A percentile compares a stretch with the other conserved stretches of the same genome.
These are phyloP conservation scores for Ladona fulva DNA, from an alignment of 1,140 invertebrate species.

Conservation along the genomic window DNA sequence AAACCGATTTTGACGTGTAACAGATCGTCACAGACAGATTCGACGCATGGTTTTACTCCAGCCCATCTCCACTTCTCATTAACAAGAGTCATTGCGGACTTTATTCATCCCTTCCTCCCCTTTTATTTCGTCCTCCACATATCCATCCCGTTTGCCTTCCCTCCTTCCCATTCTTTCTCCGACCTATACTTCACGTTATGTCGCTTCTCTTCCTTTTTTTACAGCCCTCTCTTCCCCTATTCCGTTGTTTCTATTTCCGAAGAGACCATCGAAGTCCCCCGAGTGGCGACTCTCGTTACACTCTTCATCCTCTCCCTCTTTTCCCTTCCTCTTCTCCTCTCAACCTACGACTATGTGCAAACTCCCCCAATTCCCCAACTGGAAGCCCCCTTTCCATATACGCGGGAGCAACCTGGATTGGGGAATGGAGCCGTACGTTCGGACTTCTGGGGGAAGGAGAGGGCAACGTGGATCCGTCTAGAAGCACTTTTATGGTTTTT, in stretches of 20 bases:
- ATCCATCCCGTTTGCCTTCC: neutral
- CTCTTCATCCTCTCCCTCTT: neutral
- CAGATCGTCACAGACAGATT: too few species aligned
- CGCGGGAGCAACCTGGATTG: neutral
- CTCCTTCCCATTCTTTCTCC: neutral
- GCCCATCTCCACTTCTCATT: too few species aligned
- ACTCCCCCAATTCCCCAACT: too few species aligned
- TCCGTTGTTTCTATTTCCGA: neutral
- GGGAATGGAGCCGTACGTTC: neutral
- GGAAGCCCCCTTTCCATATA: too few species aligned
- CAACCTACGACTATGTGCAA: too few species aligned
- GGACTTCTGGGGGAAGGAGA: neutral
- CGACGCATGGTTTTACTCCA: too few species aligned
- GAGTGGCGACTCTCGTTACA: neutral
- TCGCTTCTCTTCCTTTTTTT: neutral
- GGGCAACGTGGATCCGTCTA: neutral
- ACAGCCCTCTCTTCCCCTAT: neutral
- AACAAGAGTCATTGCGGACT: too few species aligned
- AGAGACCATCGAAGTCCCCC: neutral
- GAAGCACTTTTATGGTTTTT: constrained; percentile 5
- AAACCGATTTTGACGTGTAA: too few species aligned
- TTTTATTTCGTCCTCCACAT: too few species aligned
- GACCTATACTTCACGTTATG: neutral
- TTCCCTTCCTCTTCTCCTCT: neutral
- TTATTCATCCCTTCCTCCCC: too few species aligned